A percentile compares a stretch with the other conserved stretches of the same genome.
These are phyloP conservation scores for Siniperca obscura DNA, from an alignment of 2,797 vertebrate species.

Conservation along the genomic window DNA sequence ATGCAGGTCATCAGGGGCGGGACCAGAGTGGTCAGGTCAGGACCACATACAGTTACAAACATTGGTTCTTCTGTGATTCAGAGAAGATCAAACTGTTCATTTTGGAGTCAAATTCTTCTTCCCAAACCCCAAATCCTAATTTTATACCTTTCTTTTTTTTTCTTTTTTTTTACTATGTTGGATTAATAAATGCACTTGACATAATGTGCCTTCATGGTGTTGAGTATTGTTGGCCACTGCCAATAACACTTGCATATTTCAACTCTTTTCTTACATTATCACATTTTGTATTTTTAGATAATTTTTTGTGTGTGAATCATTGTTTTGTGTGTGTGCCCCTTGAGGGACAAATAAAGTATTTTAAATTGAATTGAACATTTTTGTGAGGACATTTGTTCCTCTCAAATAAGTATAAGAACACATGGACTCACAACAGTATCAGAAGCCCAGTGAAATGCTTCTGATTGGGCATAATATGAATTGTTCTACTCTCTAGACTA, in stretches of 20 bases:
- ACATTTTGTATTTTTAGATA: neutral
- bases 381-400: too few species aligned
- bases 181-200: neutral
- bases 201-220: neutral
- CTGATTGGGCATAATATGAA: neutral
- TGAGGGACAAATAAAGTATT: neutral
- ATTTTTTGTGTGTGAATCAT: too few species aligned
- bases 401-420: too few species aligned
- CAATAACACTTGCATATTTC: neutral
- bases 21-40: constrained; percentile 93
- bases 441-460: neutral
- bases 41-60: neutral
- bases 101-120: neutral
- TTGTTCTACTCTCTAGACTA: neutral
- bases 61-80: neutral
- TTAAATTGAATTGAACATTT: neutral
- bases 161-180: neutral
- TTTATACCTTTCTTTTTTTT: neutral
- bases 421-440: neutral
- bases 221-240: neutral
- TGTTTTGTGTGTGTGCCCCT: neutral
- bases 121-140: neutral
- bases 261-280: neutral
- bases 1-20: constrained; percentile 94
- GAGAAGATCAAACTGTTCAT: neutral